Conservation (phyloP, 2,113 vertebrate genomes). For the Poeciliopsis retropinna region DNA sequence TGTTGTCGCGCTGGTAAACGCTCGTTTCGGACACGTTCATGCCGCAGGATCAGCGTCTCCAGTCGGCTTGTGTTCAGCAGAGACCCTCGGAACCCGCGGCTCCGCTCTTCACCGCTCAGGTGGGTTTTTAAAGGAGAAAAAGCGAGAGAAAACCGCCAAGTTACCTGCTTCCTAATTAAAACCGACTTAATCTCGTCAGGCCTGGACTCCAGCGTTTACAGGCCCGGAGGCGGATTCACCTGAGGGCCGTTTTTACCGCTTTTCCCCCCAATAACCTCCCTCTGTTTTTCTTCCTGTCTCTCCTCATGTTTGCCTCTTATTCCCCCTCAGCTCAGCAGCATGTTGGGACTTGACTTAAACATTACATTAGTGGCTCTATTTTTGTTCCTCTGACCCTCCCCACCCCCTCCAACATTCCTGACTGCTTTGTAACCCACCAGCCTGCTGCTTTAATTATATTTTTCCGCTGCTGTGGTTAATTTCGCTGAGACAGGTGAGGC, state of each 20-base stretch:
- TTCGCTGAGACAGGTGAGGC: conserved; percentile 7
- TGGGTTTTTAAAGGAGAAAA: conserved; percentile 35
- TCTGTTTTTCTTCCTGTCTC: conserved; percentile 18
- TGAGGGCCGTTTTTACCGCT: conserved; percentile 10
- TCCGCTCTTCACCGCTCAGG: conserved; percentile 19
- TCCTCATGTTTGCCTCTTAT: conserved; percentile 9
- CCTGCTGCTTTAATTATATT: background rate
- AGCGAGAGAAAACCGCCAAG: background rate
- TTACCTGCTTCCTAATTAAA: background rate
- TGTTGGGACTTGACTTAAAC: conserved; percentile 41
- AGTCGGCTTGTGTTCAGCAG: background rate
- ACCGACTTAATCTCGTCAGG: conserved; percentile 23
- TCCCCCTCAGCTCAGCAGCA: background rate
- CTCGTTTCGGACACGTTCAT: conserved; percentile 24
- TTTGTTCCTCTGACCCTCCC: conserved; percentile 25
- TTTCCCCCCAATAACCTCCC: conserved; percentile 43
- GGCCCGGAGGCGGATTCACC: conserved; percentile 29
- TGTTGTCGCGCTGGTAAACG: conserved; percentile 42
- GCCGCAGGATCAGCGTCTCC: background rate
- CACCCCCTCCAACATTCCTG: conserved; percentile 34
- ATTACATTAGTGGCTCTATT: conserved; percentile 31
- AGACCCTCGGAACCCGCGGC: background rate
- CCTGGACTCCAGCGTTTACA: conserved; percentile 1
- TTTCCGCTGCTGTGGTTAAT: background rate
- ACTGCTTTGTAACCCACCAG: conserved; percentile 15